Evolutionary conservation across 2,113 vertebrate species (phyloP).

Genomic region (Misgurnus mizolepis): DNA sequence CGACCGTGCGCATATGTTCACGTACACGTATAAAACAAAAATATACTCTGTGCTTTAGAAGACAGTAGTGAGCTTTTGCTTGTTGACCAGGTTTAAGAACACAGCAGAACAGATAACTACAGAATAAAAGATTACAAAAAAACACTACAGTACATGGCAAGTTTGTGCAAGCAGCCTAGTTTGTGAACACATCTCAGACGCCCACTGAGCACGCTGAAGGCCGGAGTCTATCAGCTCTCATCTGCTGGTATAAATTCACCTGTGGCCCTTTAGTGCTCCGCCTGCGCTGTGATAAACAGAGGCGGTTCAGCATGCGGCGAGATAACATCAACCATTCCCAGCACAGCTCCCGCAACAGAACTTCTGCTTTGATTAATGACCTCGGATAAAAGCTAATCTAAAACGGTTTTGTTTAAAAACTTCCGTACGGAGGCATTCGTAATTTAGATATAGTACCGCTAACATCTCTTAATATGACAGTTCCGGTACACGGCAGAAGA

Average conservation of each 20-base stretch:
- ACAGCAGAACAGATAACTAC: not conserved
- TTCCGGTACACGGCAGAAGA: conserved; percentile 8
- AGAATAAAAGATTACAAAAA: not conserved
- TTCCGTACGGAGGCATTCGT: conserved; percentile 17
- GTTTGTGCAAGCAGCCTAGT: not conserved
- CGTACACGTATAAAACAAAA: too few relatives aligned
- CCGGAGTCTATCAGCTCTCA: conserved; percentile 11
- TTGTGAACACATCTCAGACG: not conserved
- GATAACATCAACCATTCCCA: conserved; percentile 41
- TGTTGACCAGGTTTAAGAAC: not conserved
- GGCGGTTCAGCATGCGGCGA: conserved; percentile 6
- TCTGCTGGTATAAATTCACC: conserved; percentile 27
- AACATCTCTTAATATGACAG: conserved; percentile 47
- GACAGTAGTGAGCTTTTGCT: too few relatives aligned
- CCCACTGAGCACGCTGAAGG: conserved; percentile 3
- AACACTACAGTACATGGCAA: not conserved
- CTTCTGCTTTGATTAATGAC: conserved; percentile 35
- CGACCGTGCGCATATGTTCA: too few relatives aligned
- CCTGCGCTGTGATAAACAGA: conserved; percentile 34
- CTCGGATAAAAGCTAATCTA: conserved; percentile 15
- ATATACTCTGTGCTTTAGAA: too few relatives aligned
- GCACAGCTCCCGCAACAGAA: conserved; percentile 9
- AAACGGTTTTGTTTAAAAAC: conserved; percentile 37
- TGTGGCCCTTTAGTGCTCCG: conserved; percentile 33
- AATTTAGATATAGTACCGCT: conserved; percentile 40